Evolutionary conservation across 2,113 vertebrate species (phyloP).

Genomic region (Anarrhichthys ocellatus): DNA sequence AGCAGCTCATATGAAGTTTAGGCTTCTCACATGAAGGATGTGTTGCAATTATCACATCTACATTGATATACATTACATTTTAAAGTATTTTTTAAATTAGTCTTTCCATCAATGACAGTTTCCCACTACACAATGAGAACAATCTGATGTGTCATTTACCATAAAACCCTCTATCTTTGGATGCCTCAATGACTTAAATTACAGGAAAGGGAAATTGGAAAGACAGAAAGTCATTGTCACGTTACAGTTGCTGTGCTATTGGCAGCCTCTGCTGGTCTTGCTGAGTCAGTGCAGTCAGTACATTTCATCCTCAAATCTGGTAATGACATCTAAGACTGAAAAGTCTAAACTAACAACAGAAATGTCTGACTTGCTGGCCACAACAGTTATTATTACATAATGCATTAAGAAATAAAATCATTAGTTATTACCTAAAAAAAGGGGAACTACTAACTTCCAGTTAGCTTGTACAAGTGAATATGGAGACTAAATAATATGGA

Average conservation of each 20-base stretch:
- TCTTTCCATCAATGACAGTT: not conserved
- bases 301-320: not conserved
- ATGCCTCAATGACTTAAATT: not conserved
- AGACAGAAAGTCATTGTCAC: not conserved
- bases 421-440: not conserved
- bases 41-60: not conserved
- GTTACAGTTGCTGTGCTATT: not conserved
- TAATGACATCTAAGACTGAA: not conserved
- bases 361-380: not conserved
- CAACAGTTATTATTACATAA: not conserved
- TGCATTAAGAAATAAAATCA: not conserved
- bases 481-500: not conserved
- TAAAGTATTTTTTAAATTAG: not conserved
- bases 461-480: not conserved
- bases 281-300: not conserved
- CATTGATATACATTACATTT: not conserved
- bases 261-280: conserved; percentile 33
- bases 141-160: not conserved
- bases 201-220: not conserved
- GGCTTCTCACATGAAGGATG: not conserved
- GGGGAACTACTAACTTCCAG: not conserved
- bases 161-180: not conserved
- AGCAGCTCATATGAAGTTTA: not conserved
- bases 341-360: not conserved
- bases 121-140: not conserved